Evolutionary conservation across 2,888 invertebrate species (phyloP), one percentile per base, ranked within the genome.

Genomic region (Hirtodrosophila confusa): DNA sequence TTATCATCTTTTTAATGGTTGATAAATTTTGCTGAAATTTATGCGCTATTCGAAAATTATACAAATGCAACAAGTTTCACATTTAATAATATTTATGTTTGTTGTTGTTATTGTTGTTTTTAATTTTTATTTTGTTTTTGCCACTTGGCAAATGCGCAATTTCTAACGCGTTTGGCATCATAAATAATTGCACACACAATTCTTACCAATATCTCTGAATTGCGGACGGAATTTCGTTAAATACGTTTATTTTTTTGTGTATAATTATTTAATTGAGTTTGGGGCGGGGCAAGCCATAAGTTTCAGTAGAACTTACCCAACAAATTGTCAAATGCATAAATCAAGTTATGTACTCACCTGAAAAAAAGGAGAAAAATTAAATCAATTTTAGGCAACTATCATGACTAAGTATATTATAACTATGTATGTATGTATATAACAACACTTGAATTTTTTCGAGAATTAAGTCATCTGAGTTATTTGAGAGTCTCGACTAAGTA

Each of bases 81-180:
- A 17, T 17, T 17, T 17, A 17, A 17, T 17, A 17, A 17, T 17
- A 17, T 17, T 17, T 17, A 17, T 17, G 17, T 17, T 1, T 17
- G 17, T 17, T 17, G 2, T 17, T 17, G 17, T 17, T 17, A 17
- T 17, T 17, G 17, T 17, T n/a, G n/a, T n/a, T n/a, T n/a, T n/a
- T n/a, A 78, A 68, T 10, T 66, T 4, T n/a, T 49, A 17, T 39
- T 56, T 40, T 43, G 6, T n/a, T 36, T 8, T 17, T 8, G 9
- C n/a, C 3, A 33, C 17, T 44, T 53, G 12, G 57, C 55, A 60
- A 78, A 55, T 82, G 82, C 78, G 78, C 79, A 79, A 55, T 82
- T 82, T 57, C 69, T 53, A 75, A 78, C 62, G 54, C 68, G 48
- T 66, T 72, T 53, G 55, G 60, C 72, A 71, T 65, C 40, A 49